Evolutionary conservation across 2,797 vertebrate genomes (phyloP).

Genomic region (Loriculus beryllinus): DNA sequence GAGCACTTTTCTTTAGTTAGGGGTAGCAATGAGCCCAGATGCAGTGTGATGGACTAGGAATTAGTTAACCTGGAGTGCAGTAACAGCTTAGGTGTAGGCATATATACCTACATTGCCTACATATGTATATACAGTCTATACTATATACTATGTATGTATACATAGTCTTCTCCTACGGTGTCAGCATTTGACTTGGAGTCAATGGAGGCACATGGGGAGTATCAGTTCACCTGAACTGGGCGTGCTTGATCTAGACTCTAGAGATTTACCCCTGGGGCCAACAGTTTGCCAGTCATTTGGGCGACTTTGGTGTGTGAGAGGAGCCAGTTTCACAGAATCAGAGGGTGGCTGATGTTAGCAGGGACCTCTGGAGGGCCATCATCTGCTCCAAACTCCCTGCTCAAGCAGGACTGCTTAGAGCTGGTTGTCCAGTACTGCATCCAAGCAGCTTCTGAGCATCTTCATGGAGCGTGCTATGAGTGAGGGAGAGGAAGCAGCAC

Average conservation of each 20-base stretch:
- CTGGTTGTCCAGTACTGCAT: background rate
- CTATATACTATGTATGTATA: no score
- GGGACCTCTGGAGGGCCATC: background rate
- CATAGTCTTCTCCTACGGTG: background rate
- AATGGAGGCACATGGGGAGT: rapidly evolving
- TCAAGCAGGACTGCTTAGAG: background rate
- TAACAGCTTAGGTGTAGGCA: background rate
- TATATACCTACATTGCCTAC: background rate
- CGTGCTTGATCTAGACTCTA: background rate
- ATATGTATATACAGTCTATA: no score
- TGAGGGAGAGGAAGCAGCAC: background rate
- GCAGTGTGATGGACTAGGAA: background rate
- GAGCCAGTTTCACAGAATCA: background rate
- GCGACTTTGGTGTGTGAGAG: background rate
- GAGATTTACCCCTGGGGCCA: background rate
- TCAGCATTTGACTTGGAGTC: background rate
- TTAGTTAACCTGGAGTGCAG: background rate
- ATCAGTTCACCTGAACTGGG: rapidly evolving
- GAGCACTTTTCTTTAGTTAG: background rate
- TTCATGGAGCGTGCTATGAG: background rate
- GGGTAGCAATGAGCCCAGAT: background rate
- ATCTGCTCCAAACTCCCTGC: background rate
- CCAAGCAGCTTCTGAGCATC: background rate
- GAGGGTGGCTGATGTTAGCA: background rate
- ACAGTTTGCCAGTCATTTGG: background rate